These are phyloP conservation scores for Autographa pulchrina DNA, from an alignment of 2,888 invertebrate species.

Conservation along the genomic window DNA sequence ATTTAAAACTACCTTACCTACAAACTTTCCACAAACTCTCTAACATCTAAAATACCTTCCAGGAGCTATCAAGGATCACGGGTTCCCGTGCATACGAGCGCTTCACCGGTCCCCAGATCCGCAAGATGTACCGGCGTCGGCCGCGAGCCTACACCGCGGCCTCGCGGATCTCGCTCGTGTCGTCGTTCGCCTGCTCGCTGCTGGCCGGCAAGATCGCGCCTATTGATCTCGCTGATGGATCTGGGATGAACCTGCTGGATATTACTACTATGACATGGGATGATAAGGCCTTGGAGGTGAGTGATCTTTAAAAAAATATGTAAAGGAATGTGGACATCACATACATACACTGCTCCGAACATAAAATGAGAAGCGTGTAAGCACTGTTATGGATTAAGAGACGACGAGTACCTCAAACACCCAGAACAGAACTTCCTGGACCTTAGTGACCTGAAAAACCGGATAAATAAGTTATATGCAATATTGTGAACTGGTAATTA, in stretches of 20 bases:
- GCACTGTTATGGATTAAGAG: no score
- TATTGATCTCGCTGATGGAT: slow-evolving; percentile 97
- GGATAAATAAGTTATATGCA: no score
- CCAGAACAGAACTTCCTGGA: no score
- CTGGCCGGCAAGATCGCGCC: slow-evolving; percentile 96
- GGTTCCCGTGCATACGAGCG: slow-evolving; percentile 96
- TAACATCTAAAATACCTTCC: slow-evolving; percentile 16
- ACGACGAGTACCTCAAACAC: no score
- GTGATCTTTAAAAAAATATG: slow-evolving; percentile 9
- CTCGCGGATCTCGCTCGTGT: slow-evolving; percentile 96
- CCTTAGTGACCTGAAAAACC: no score
- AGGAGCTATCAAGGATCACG: slow-evolving; percentile 94
- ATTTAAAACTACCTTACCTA: no score
- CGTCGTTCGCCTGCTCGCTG: slow-evolving; percentile 97
- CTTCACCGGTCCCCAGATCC: slow-evolving; percentile 98
- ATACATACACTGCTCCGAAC: no score
- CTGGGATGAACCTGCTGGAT: slow-evolving; percentile 98
- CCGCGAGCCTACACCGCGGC: slow-evolving; percentile 88
- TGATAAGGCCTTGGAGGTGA: slow-evolving; percentile 92
- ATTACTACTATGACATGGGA: slow-evolving; percentile 94
- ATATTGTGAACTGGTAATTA: no score
- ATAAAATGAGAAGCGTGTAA: no score
- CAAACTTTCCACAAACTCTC: no score
- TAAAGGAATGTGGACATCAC: no score
- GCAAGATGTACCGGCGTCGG: slow-evolving; percentile 94